A percentile compares a stretch with the other conserved stretches of the same genome.
Evolutionary conservation across 2,888 invertebrate species (phyloP).

Genomic region (Habrosyne pyritoides): DNA sequence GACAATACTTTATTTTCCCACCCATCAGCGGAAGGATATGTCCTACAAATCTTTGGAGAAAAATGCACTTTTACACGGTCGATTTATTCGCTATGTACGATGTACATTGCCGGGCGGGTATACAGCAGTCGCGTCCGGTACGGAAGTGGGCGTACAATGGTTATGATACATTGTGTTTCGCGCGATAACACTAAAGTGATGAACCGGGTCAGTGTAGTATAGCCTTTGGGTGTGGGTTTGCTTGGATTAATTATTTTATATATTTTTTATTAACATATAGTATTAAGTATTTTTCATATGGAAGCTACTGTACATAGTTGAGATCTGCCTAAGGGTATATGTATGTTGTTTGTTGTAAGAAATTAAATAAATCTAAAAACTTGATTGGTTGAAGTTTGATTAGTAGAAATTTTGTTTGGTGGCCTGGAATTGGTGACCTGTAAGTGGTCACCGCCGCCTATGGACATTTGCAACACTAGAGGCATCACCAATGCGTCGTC

Average conservation of each 20-base stretch:
- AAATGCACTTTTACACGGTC: slow-evolving; percentile 45
- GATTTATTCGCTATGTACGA: slow-evolving; percentile 32
- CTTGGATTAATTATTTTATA: background rate
- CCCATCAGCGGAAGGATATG: slow-evolving; percentile 39
- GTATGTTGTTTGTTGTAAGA: too few species aligned
- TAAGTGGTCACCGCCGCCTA: too few species aligned
- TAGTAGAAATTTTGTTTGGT: too few species aligned
- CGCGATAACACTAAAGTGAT: slow-evolving; percentile 74
- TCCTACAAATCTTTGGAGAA: slow-evolving; percentile 44
- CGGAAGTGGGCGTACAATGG: slow-evolving; percentile 57
- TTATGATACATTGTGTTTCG: slow-evolving; percentile 69
- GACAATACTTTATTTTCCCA: slow-evolving; percentile 5
- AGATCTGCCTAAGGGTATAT: too few species aligned
- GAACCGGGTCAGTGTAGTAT: slow-evolving; percentile 21
- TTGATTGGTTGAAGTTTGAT: too few species aligned
- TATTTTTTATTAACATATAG: too few species aligned
- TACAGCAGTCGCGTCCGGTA: slow-evolving; percentile 46
- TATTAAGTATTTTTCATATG: too few species aligned
- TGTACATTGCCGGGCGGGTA: slow-evolving; percentile 21
- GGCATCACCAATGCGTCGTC: too few species aligned
- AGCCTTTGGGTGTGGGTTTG: background rate
- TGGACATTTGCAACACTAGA: too few species aligned
- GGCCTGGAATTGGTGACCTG: too few species aligned
- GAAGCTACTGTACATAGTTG: too few species aligned
- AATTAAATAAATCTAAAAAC: too few species aligned